A percentile compares a stretch with the other conserved stretches of the same genome.
Evolutionary conservation across 2,888 invertebrate species (phyloP).

Genomic region (Coelopa pilipes): DNA sequence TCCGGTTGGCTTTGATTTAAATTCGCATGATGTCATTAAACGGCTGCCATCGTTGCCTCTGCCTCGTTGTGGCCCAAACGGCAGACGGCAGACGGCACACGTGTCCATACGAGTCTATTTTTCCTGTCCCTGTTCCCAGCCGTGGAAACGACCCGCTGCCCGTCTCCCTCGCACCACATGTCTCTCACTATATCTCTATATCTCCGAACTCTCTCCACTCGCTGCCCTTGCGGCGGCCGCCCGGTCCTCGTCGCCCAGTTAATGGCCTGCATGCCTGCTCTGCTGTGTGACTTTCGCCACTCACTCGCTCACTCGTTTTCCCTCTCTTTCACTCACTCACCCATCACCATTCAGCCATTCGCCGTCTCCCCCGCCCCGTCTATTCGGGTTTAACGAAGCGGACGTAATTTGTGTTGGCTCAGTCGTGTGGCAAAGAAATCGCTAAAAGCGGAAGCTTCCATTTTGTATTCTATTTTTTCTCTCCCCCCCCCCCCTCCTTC

Average conservation of each 20-base stretch:
- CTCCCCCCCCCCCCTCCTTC: no score
- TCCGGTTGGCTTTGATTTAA: not conserved
- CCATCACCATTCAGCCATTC: not conserved
- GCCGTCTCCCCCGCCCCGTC: not conserved
- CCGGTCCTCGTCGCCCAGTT: not conserved
- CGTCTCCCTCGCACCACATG: not conserved
- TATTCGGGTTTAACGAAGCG: constrained; percentile 11
- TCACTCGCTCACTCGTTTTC: not conserved
- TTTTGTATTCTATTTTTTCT: not conserved
- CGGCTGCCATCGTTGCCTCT: constrained; percentile 3
- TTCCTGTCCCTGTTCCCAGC: no score
- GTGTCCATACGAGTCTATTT: no score
- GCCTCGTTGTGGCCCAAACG: not conserved
- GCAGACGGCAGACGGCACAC: no score
- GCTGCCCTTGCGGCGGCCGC: not conserved
- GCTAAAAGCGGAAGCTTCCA: not conserved
- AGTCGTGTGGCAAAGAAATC: constrained; percentile 22
- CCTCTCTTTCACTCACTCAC: no score
- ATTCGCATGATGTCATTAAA: constrained; percentile 19
- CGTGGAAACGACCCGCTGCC: not conserved
- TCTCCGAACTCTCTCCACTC: not conserved
- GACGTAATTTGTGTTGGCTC: constrained; percentile 9
- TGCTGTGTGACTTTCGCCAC: not conserved
- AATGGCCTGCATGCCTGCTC: not conserved
- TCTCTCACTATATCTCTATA: not conserved